phyloP scores from a whole-genome alignment of 2,888 invertebrate species.

The Sussaba pulchella region DNA sequence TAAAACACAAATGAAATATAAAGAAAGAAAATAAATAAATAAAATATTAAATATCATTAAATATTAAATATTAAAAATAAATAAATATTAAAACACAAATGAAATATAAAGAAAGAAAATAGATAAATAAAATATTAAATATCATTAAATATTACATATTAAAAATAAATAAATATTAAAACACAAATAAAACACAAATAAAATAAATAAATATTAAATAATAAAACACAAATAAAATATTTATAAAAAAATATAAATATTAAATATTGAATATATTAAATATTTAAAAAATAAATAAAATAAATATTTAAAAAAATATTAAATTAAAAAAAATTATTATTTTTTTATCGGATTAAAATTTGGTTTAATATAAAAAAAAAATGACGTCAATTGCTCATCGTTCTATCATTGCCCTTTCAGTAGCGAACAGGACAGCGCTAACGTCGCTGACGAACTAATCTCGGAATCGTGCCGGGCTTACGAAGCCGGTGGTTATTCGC shows the following conservation, averaged over 20 bases:
- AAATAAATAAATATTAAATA: not conserved
- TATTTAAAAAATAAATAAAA: too few species aligned
- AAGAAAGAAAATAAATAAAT: too few species aligned
- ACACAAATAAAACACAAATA: too few species aligned
- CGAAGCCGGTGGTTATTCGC: slow-evolving; percentile 93
- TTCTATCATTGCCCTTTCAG: slow-evolving; percentile 68
- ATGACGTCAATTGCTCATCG: too few species aligned
- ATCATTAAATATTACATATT: too few species aligned
- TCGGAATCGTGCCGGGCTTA: slow-evolving; percentile 89
- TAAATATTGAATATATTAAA: not conserved
- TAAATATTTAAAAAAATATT: slow-evolving; percentile 14
- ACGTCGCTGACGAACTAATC: slow-evolving; percentile 85
- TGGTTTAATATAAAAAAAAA: too few species aligned
- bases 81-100: slow-evolving; percentile 11
- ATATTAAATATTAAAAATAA: too few species aligned
- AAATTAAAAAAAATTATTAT: not conserved
- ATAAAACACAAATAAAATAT: slow-evolving; percentile 15
- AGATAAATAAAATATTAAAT: not conserved
- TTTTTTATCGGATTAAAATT: too few species aligned
- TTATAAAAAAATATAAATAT: not conserved
- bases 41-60: too few species aligned
- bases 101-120: not conserved
- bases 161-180: too few species aligned
- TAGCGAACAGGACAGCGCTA: slow-evolving; percentile 76
- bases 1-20: slow-evolving; percentile 10